These are phyloP conservation scores for Malthinus seriepunctatus DNA, from an alignment of 2,888 invertebrate species.

Conservation along the genomic window DNA sequence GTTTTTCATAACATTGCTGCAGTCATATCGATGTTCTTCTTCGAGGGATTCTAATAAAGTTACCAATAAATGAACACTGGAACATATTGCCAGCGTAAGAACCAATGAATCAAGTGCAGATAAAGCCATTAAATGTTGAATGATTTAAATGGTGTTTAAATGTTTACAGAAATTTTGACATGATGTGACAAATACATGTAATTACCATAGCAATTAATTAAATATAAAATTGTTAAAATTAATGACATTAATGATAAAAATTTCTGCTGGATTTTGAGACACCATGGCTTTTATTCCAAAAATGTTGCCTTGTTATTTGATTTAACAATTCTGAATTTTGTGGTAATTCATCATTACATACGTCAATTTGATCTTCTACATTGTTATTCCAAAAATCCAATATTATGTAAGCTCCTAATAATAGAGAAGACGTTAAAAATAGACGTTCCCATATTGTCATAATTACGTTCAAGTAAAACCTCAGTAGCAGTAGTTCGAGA, in stretches of 20 bases:
- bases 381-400: neutral
- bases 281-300: too few species aligned
- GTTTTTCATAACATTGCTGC: conserved; percentile 36
- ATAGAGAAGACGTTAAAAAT: neutral
- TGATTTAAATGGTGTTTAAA: neutral
- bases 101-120: conserved; percentile 40
- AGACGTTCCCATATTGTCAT: too few species aligned
- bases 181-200: neutral
- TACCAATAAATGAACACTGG: conserved; percentile 41
- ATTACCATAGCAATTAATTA: too few species aligned
- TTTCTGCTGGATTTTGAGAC: too few species aligned
- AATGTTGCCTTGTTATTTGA: too few species aligned
- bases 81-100: conserved; percentile 42
- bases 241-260: too few species aligned
- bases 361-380: neutral
- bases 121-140: conserved; percentile 34
- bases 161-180: conserved; percentile 10
- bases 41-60: conserved; percentile 38
- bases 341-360: too few species aligned
- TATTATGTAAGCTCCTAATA: neutral
- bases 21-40: conserved; percentile 32
- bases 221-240: too few species aligned
- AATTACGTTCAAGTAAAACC: too few species aligned
- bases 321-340: too few species aligned
- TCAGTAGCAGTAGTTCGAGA: too few species aligned